These are phyloP conservation scores for Nomada ruficornis DNA, from an alignment of 2,888 invertebrate genomes.

Conservation along the genomic window DNA sequence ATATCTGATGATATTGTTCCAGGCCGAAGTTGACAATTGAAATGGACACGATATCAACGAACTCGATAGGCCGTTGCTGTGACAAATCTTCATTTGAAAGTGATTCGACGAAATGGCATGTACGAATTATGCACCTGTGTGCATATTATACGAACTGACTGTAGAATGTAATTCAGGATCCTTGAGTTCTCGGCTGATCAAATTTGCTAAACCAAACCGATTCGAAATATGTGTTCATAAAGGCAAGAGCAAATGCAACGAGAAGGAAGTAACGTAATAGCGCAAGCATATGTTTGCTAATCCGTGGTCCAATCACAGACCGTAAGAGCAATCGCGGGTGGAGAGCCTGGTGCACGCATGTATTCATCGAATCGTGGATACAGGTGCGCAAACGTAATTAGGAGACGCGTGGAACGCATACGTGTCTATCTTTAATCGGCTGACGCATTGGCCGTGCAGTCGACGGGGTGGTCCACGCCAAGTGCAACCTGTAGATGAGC, in stretches of 20 bases:
- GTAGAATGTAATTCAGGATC: background rate
- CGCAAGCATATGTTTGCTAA: conserved; percentile 47
- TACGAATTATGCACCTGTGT: too few species aligned
- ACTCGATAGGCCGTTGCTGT: too few species aligned
- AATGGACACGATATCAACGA: too few species aligned
- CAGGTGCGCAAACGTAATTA: conserved; percentile 61
- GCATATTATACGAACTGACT: background rate
- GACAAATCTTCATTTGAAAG: too few species aligned
- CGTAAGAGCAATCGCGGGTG: conserved; percentile 43
- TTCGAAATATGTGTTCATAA: conserved; percentile 24
- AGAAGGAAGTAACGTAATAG: conserved; percentile 22
- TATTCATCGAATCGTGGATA: conserved; percentile 15
- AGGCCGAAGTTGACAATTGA: too few species aligned
- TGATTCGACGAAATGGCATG: too few species aligned
- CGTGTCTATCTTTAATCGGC: conserved; percentile 57
- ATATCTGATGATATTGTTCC: too few species aligned
- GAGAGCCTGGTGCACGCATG: conserved; percentile 21
- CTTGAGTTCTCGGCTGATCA: conserved; percentile 7
- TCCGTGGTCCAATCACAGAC: conserved; percentile 47
- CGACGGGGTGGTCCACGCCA: conserved; percentile 5
- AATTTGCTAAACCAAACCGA: conserved; percentile 10
- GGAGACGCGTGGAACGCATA: conserved; percentile 42
- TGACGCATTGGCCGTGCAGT: conserved; percentile 39
- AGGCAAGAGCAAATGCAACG: conserved; percentile 15
- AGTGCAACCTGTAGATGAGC: conserved; percentile 23